Percentiles rank a stretch among this genome's conserved stretches.
Conservation (phyloP, 1,140 invertebrate species). For the Tetragnatha versicolor region DNA sequence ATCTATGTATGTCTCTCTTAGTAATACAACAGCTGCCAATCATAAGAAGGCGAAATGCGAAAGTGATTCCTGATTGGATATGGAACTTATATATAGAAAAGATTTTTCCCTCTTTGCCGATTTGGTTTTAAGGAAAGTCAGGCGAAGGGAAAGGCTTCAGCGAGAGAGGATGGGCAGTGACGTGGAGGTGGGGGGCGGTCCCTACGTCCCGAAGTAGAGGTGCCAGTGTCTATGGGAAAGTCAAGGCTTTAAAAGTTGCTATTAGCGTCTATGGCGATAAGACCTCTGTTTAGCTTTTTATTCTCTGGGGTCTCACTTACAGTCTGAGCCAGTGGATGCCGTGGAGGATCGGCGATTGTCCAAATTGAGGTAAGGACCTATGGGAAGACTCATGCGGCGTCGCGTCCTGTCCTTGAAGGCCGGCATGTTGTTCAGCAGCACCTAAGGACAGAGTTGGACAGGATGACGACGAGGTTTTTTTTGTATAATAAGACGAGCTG, state of each 20-base stretch:
- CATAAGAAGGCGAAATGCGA: too few species aligned
- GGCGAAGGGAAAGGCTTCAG: too few species aligned
- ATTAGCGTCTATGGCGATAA: background rate
- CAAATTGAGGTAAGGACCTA: constrained; percentile 59
- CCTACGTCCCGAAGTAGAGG: background rate
- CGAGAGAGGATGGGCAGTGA: too few species aligned
- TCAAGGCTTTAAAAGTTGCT: background rate
- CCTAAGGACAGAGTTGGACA: constrained; percentile 11
- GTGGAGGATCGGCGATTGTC: constrained; percentile 62
- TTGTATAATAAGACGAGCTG: too few species aligned
- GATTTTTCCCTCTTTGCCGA: too few species aligned
- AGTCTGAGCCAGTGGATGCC: constrained; percentile 63
- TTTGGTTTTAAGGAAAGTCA: too few species aligned
- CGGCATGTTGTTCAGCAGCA: constrained; percentile 55
- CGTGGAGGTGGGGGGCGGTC: too few species aligned
- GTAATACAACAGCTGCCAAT: too few species aligned
- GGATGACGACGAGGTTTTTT: too few species aligned
- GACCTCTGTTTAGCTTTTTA: background rate
- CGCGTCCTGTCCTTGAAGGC: constrained; percentile 64
- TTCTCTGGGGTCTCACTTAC: constrained; percentile 59
- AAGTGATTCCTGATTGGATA: too few species aligned
- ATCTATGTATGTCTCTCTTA: too few species aligned
- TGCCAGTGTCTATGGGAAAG: background rate
- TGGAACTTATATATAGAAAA: too few species aligned
- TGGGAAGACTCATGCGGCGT: constrained; percentile 64